Conservation (phyloP, 2,888 invertebrate species). For the Melanotus villosus region DNA sequence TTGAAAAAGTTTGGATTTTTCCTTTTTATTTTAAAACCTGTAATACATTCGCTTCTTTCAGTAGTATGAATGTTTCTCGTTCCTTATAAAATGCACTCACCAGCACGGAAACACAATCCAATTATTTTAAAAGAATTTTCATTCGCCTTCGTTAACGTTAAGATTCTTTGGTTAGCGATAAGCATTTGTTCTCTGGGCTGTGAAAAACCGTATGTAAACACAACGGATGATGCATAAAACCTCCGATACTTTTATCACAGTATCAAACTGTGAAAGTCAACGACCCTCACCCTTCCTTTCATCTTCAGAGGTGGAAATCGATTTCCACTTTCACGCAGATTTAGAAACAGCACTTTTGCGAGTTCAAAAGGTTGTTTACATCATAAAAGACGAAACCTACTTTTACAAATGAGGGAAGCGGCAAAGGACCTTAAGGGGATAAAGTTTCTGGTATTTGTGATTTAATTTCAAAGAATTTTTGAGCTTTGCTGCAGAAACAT, state of each 20-base stretch:
- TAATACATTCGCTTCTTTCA: too few relatives aligned
- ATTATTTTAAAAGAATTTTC: too few relatives aligned
- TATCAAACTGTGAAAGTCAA: slow-evolving; percentile 31
- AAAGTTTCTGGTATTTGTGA: slow-evolving; percentile 3
- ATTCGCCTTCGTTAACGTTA: too few relatives aligned
- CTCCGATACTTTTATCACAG: not conserved
- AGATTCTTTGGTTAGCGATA: too few relatives aligned
- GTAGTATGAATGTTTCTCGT: too few relatives aligned
- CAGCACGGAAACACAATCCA: too few relatives aligned
- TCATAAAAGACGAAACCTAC: slow-evolving; percentile 22
- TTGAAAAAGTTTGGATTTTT: too few relatives aligned
- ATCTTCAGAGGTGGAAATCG: slow-evolving; percentile 29
- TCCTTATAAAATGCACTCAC: too few relatives aligned
- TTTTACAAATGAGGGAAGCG: slow-evolving; percentile 17
- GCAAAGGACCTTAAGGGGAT: slow-evolving; percentile 5
- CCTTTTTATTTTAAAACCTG: too few relatives aligned
- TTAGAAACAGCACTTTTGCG: slow-evolving; percentile 30
- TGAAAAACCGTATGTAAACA: not conserved
- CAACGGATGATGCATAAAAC: slow-evolving; percentile 6
- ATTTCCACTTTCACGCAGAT: slow-evolving; percentile 32
- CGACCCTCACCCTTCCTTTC: slow-evolving; percentile 21
- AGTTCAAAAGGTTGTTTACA: slow-evolving; percentile 33
- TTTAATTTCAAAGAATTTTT: slow-evolving; percentile 11
- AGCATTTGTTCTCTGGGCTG: not conserved
- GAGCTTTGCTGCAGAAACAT: not conserved